Percentiles rank a stretch among this genome's conserved stretches.
These are phyloP conservation scores for Epinotia bilunana DNA, from an alignment of 2,888 invertebrate genomes.

Conservation along the genomic window DNA sequence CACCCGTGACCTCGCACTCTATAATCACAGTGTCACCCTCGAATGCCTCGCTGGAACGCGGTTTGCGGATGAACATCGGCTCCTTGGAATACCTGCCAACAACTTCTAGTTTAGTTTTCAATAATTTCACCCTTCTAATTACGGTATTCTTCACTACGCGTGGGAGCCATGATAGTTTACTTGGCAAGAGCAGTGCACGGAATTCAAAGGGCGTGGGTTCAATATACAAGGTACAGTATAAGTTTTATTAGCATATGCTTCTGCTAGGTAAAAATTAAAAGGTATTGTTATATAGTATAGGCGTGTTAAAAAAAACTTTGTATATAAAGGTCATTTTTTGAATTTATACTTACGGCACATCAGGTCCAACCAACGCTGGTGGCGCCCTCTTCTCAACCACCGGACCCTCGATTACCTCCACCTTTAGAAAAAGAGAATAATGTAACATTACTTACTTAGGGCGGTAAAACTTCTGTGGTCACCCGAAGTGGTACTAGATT, in stretches of 20 bases:
- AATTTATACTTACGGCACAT: conserved; percentile 74
- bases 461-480: too few relatives aligned
- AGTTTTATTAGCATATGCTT: too few relatives aligned
- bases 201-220: too few relatives aligned
- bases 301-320: too few relatives aligned
- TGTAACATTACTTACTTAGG: background rate
- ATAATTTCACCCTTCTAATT: too few relatives aligned
- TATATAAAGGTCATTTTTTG: background rate
- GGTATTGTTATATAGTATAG: too few relatives aligned
- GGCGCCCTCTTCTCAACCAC: conserved; percentile 57
- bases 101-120: background rate
- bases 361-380: conserved; percentile 70
- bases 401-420: conserved; percentile 77
- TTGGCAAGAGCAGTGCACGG: too few relatives aligned
- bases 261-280: too few relatives aligned
- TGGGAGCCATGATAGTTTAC: too few relatives aligned
- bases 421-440: conserved; percentile 50
- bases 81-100: conserved; percentile 89
- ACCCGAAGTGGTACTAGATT: too few relatives aligned
- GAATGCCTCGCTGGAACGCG: conserved; percentile 90
- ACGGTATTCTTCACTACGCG: too few relatives aligned
- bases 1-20: conserved; percentile 94
- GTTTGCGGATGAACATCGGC: conserved; percentile 93
- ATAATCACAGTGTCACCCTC: conserved; percentile 95
- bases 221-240: too few relatives aligned